Evolutionary conservation across 1,140 invertebrate genomes (phyloP), one percentile per base, ranked within the genome.

Genomic region (Drosophila prosaltans): DNA sequence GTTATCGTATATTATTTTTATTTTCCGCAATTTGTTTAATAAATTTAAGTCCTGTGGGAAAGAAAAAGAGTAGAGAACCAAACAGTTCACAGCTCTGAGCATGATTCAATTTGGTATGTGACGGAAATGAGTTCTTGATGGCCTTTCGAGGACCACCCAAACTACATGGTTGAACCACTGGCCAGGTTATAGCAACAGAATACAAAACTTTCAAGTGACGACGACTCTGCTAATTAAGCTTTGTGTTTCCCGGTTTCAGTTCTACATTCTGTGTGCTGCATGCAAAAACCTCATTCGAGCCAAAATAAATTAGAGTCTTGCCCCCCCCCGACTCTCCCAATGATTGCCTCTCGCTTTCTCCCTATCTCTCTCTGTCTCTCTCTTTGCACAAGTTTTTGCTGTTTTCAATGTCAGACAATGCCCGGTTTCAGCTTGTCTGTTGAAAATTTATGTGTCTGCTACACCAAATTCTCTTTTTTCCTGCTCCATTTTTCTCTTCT

Each of bases 61-160:
- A n/a, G n/a, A n/a, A 73, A 43, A 36, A 36, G 4, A 4, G 4
- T 3, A 4, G 4, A 4, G 6, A 36, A 36, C 40, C 43, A 26
- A 10, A 36, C 21, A 26, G 21, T 21, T 51, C 45, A 24, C 24
- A 24, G 16, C 9, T 51, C 21, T 7, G 45, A 26, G 2, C 8
- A 51, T 63, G 30, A 54, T 48, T 36, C 48, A 61, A 78, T 48
- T 69, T 65, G 21, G 21, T 51, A 51, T 39, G 41, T 24, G 39
- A 62, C 72, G 83, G 83, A 86, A 86, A 86, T 86, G 83, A 86
- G 83, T 83, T 86, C 80, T 88, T 86, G 70, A 86, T 88, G 84
- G 66, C 65, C 68, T 68, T 65, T 28, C 26, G 43, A 41, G 45
- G 74, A 80, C 71, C 81, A 86, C 79, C 70, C 60, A 63, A 26